These are phyloP conservation scores for Zaprionus gabonicus DNA, from an alignment of 1,140 invertebrate genomes.

Conservation along the genomic window DNA sequence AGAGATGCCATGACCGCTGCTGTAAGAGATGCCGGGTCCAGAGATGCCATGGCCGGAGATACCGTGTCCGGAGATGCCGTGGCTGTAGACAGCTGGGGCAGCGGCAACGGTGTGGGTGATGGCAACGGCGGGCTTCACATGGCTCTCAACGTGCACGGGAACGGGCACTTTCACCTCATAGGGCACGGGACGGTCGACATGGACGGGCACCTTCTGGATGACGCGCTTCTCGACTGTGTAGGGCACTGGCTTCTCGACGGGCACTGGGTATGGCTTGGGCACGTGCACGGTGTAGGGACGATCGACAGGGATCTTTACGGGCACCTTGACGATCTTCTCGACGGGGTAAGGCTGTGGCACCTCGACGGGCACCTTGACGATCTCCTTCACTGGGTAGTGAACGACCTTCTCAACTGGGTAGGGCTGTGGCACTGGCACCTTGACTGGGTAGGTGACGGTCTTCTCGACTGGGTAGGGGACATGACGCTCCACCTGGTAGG, in stretches of 20 bases:
- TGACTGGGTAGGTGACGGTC: constrained; percentile 88
- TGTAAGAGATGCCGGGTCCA: constrained; percentile 20
- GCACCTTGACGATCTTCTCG: constrained; percentile 85
- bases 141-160: constrained; percentile 85
- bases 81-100: constrained; percentile 48
- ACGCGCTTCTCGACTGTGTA: constrained; percentile 87
- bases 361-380: constrained; percentile 88
- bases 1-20: constrained; percentile 40
- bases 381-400: constrained; percentile 87
- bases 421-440: constrained; percentile 87
- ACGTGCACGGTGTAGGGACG: constrained; percentile 87
- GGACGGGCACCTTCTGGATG: constrained; percentile 84
- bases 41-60: constrained; percentile 44
- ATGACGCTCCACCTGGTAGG: constrained; percentile 88
- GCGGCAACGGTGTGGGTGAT: constrained; percentile 62
- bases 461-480: constrained; percentile 88
- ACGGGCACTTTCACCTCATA: constrained; percentile 87
- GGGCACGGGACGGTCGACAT: constrained; percentile 86
- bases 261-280: constrained; percentile 86
- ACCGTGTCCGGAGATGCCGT: constrained; percentile 51
- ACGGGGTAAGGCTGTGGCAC: constrained; percentile 89
- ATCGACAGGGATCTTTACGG: constrained; percentile 86
- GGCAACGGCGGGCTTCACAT: constrained; percentile 64
- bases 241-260: constrained; percentile 87
- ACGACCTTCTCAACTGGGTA: constrained; percentile 87